Conservation (phyloP, 1,140 invertebrate genomes). For the Anastrepha ludens region DNA sequence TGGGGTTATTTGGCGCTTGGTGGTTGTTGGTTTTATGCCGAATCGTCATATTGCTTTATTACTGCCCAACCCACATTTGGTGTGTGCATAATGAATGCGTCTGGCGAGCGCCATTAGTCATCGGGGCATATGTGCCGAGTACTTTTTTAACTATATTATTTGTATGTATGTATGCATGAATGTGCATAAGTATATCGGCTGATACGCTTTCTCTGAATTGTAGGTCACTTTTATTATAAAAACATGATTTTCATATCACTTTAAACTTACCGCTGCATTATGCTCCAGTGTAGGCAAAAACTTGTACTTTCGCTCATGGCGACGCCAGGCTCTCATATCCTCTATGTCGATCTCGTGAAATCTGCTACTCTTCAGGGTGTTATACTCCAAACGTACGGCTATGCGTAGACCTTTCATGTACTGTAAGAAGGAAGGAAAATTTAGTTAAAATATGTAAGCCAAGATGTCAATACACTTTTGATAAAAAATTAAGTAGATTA, state of each 20-base stretch:
- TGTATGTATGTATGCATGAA: too few species aligned
- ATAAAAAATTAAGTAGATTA: too few species aligned
- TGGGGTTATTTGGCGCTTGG: slow-evolving; percentile 39
- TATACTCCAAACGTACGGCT: slow-evolving; percentile 60
- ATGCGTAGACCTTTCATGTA: slow-evolving; percentile 61
- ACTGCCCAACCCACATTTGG: neutral
- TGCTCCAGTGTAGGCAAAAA: slow-evolving; percentile 70
- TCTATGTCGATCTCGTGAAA: slow-evolving; percentile 62
- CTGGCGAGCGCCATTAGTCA: slow-evolving; percentile 10
- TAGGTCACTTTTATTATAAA: too few species aligned
- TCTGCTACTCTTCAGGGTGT: slow-evolving; percentile 52
- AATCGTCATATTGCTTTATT: neutral
- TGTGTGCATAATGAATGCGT: neutral
- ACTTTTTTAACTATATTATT: neutral
- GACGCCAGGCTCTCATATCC: slow-evolving; percentile 60
- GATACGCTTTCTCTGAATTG: too few species aligned
- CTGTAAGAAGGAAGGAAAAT: slow-evolving; percentile 57
- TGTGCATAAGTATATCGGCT: too few species aligned
- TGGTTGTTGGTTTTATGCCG: neutral
- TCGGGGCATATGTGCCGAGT: neutral
- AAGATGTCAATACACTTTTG: too few species aligned
- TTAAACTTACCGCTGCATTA: slow-evolving; percentile 53
- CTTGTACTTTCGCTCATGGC: slow-evolving; percentile 62
- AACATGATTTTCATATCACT: neutral
- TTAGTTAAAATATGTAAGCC: too few species aligned